A percentile compares a stretch with the other conserved stretches of the same genome.
These are phyloP conservation scores for Chaunax sp. DNA, from an alignment of 2,797 vertebrate species.

Conservation along the genomic window DNA sequence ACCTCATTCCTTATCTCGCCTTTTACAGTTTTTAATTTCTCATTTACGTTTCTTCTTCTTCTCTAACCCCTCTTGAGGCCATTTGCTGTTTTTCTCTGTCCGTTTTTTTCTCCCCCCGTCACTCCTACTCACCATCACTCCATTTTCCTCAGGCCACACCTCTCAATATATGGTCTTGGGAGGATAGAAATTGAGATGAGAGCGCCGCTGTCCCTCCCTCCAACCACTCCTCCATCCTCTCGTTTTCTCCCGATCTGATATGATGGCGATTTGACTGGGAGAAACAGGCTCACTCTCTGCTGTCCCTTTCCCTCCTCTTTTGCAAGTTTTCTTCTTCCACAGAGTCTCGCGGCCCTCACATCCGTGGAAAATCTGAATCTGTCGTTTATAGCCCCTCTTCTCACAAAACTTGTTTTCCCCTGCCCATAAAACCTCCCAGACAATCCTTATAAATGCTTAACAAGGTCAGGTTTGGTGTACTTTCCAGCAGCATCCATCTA, in stretches of 20 bases:
- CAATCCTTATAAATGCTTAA: conserved; percentile 77
- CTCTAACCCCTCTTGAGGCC: conserved; percentile 30
- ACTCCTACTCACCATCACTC: conserved; percentile 55
- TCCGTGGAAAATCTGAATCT: conserved; percentile 74
- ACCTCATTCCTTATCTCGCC: neutral
- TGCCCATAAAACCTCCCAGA: conserved; percentile 74
- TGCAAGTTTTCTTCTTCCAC: conserved; percentile 6
- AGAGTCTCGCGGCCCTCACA: conserved; percentile 22
- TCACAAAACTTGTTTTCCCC: conserved; percentile 60
- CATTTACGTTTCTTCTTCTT: conserved; percentile 26
- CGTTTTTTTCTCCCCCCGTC: conserved; percentile 43
- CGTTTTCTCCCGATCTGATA: conserved; percentile 51
- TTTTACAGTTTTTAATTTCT: conserved; percentile 15
- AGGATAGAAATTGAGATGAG: conserved; percentile 51
- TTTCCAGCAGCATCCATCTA: conserved; percentile 51
- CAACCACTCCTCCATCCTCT: conserved; percentile 34
- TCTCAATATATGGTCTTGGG: conserved; percentile 53
- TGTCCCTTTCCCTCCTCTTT: conserved; percentile 5
- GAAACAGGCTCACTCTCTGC: conserved; percentile 10
- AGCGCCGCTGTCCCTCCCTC: conserved; percentile 27
- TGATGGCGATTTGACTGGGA: conserved; percentile 40
- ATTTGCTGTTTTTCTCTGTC: conserved; percentile 52
- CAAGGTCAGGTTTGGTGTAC: conserved; percentile 69
- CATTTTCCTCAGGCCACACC: conserved; percentile 52
- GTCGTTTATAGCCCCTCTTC: conserved; percentile 64